Base-by-base conservation (phyloP, 2,113 vertebrate species). In the Butastur rufipennis region DNA sequence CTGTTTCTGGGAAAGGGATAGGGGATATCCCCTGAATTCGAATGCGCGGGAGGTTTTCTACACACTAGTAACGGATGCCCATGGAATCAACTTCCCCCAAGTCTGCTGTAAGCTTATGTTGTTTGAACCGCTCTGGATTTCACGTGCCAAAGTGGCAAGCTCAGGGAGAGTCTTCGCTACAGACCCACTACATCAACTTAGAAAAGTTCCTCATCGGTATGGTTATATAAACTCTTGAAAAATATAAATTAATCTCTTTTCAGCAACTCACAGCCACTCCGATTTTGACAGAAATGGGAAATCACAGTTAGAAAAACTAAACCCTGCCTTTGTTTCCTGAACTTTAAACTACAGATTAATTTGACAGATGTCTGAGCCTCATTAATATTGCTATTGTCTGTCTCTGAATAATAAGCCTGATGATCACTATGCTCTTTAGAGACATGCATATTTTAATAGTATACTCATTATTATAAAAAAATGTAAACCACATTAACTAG, bases 251-350 rank as follows among this genome's bases (percentile, higher is more conserved):
- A 40, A 80, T 48, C 88, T 88, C 67, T 67, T 38, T 13, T 43
- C 23, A 68, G 62, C 40, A 83, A 29, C 48, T 90, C 81, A 73
- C 23, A 47, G 66, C 27, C 79, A 62, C 79, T 88, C 67, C 3
- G 6, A 53, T 56, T 58, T 77, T 94, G 95, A 94, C 90, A 96
- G 93, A 95, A 93, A 91, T 63, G 68, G 93, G 93, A 96, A 97
- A 90, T 94, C 81, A 50, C 73, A 56, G 78, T 72, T 82, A 75
- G 71, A 80, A 90, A 96, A 94, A 91, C 25, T 61, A 80, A 95
- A 95, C 40, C 74, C 74, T 82, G 81, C 66, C 61, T 86, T 94
- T 93, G 50, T 79, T 74, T 72, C 52, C 83, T 47, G n/a, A 67
- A 89, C 72, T 85, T 74, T 52, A 66, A 86, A 84, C 86, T 92